Percentiles rank a stretch among this genome's conserved stretches.
phyloP scores from a whole-genome alignment of 2,888 invertebrate genomes.

The Pseudococcus longispinus region DNA sequence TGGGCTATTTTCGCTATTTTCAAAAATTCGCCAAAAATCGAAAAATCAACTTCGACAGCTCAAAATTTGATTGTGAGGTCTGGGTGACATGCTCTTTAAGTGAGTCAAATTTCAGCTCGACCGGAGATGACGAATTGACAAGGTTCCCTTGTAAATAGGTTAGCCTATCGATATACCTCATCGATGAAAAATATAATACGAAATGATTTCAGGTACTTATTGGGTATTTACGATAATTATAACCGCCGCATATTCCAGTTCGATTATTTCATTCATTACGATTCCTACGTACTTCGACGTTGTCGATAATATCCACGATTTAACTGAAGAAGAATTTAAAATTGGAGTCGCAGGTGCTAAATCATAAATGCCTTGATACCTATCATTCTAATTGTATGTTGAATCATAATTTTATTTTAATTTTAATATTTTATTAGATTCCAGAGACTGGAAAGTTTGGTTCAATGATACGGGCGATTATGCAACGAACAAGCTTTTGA shows the following conservation, averaged over 20 bases:
- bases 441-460: conserved; percentile 79
- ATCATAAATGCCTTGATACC: neutral
- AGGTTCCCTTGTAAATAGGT: too few relatives aligned
- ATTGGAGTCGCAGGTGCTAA: conserved; percentile 73
- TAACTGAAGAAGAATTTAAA: conserved; percentile 72
- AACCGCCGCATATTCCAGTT: conserved; percentile 83
- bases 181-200: neutral
- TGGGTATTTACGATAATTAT: conserved; percentile 88
- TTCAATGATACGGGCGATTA: conserved; percentile 75
- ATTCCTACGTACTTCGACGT: conserved; percentile 78
- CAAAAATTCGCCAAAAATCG: too few relatives aligned
- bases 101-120: too few relatives aligned
- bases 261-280: conserved; percentile 84
- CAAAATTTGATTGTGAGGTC: too few relatives aligned
- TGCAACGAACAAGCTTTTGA: conserved; percentile 69
- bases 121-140: too few relatives aligned
- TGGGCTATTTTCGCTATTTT: too few relatives aligned
- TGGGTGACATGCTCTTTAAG: too few relatives aligned
- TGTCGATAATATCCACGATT: conserved; percentile 73
- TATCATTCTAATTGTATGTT: too few relatives aligned
- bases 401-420: neutral
- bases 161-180: neutral
- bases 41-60: too few relatives aligned
- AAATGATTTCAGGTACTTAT: conserved; percentile 69
- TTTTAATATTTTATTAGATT: conserved; percentile 65